Base-by-base conservation (phyloP, 2,797 vertebrate species). In the Aplochiton taeniatus region DNA sequence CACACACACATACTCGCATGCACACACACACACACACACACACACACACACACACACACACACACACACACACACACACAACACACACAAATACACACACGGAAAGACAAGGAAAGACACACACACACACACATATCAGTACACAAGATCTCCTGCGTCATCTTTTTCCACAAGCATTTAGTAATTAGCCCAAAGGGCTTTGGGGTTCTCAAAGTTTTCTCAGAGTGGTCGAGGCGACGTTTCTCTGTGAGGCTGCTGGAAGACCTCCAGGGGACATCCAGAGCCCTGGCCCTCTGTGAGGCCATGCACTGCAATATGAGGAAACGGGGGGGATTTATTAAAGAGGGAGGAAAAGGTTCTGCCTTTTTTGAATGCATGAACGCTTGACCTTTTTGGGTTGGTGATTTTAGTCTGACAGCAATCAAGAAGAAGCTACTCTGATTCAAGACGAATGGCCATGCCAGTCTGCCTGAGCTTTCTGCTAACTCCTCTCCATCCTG, bases 101-200 rank as follows among this genome's bases (percentile, higher is more conserved):
- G 56, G 18, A 57, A 8, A 4, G 50, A 4, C 8, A 10, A 10
- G 16, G 16, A 52, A 9, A 4, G n/a, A 16, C 14, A 16, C 1
- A 10, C 49, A 7, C 11, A 7, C 49, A 4, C 49, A 63, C 67
- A 51, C 31, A 31, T 49, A 41, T 52, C 53, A 60, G 55, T 67
- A 60, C 46, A 68, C 43, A 68, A 61, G 9, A 60, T 12, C 16
- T 57, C 50, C 17, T 48, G 18, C 31, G n/a, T 43, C 72, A 71
- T 68, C 50, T 63, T 80, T 74, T 68, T 66, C 43, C 1, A 60
- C 46, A 63, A 56, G 44, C 16, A 68, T 65, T 67, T 67, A 65
- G 68, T 85, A 89, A 88, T 87, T 79, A 88, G 72, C 68, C 81
- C 73, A 49, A 72, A 84, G 80, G 81, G 74, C 17, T 64, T 59